Base-by-base conservation (phyloP, 2,797 vertebrate genomes). In the Allobates femoralis region DNA sequence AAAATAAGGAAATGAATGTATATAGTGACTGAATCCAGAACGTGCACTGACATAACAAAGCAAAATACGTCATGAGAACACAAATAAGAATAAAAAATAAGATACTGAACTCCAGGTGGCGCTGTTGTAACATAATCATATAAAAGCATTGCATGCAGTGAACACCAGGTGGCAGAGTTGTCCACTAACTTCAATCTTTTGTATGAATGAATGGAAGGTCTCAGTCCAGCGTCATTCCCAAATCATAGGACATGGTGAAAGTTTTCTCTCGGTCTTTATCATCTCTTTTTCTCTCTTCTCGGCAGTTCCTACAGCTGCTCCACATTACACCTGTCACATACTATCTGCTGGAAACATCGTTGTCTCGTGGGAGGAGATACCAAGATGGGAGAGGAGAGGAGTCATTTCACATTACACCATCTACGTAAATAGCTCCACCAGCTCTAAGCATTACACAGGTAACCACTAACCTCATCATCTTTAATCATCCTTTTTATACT, bases 331-430 rank as follows among this genome's bases (percentile, higher is more conserved):
- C 46, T 74, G 79, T 19, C 11, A 64, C 0, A 3, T n/a, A 4
- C 41, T 80, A 15, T 74, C 86, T 4, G 55, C n/a, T 3, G 37
- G 41, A 50, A 71, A 53, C 3, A 77, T 46, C n/a, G 15, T 80
- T 12, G 55, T 87, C 15, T 79, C 77, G 4, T 87, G 86, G 86
- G 76, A 80, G 8, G 81, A 84, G 77, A 41, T 87, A 21, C 82
- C 81, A 21, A 16, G 58, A n/a, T 19, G 11, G 58, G 8, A 75
- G 2, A 46, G 11, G n/a, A 73, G 66, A 67, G 86, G 86, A 80
- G 16, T 66, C 30, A 69, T 87, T 41, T 66, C 50, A 62, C 28
- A 75, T 67, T 62, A 87, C 28, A 84, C 66, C 1, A 73, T 87
- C 41, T 87, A 84, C 23, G 1, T 84, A 28, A 80, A 75, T 4